Conservation (phyloP, 2,113 vertebrate species). For the Ciconia stormi region DNA sequence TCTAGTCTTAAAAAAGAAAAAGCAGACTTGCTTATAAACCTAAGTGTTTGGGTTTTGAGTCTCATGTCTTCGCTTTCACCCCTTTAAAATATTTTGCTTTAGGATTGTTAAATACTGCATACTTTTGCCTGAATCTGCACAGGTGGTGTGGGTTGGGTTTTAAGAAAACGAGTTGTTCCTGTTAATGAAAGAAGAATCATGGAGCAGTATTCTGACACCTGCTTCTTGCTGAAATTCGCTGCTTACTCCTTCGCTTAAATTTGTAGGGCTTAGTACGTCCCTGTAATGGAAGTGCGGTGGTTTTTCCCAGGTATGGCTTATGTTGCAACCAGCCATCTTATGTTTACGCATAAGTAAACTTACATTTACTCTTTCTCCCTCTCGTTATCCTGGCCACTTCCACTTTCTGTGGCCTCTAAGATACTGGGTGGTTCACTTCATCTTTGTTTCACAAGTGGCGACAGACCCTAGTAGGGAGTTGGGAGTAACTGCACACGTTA, state of each 20-base stretch:
- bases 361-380: background rate
- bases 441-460: background rate
- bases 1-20: constrained; percentile 38
- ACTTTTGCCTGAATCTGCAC: background rate
- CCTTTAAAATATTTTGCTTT: background rate
- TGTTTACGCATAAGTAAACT: background rate
- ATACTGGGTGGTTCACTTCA: background rate
- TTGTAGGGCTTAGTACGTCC: fast-evolving
- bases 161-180: background rate
- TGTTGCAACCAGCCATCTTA: background rate
- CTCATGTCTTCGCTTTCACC: background rate
- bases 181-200: background rate
- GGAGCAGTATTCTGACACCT: background rate
- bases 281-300: fast-evolving
- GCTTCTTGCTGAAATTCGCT: background rate
- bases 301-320: background rate
- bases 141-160: background rate
- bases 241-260: background rate
- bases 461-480: background rate
- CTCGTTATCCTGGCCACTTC: background rate
- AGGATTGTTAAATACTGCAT: too few species aligned
- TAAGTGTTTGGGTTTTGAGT: background rate
- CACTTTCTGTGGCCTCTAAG: background rate
- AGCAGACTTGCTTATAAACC: constrained; percentile 28
- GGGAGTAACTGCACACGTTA: fast-evolving